These are phyloP conservation scores for Apogon talboti DNA, from an alignment of 2,797 vertebrate genomes.

Conservation along the genomic window DNA sequence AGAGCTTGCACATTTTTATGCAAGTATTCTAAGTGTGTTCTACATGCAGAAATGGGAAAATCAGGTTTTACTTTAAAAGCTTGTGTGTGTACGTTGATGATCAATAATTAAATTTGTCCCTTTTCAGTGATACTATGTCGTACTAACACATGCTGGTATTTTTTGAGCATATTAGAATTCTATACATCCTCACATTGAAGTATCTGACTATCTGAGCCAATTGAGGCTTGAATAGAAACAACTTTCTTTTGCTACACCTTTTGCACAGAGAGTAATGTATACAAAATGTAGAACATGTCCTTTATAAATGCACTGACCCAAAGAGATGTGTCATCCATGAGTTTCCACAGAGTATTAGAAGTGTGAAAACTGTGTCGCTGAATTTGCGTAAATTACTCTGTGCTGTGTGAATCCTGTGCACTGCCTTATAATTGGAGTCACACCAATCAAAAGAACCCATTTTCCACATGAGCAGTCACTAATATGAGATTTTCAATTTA, in stretches of 20 bases:
- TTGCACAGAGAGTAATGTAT: neutral
- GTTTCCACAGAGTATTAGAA: conserved; percentile 6
- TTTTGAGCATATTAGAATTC: neutral
- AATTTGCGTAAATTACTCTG: conserved; percentile 38
- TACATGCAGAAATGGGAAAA: no score
- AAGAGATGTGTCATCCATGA: neutral
- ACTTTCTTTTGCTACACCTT: no score
- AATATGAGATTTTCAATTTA: conserved; percentile 57
- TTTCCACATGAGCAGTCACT: conserved; percentile 71
- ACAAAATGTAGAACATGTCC: neutral
- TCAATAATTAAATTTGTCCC: no score
- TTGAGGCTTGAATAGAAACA: neutral
- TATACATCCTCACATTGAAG: neutral
- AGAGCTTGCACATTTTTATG: neutral
- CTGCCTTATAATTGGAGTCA: conserved; percentile 59
- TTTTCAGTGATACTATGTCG: no score
- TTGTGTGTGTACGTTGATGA: no score
- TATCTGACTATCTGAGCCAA: neutral
- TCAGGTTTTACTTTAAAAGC: no score
- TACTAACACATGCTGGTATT: no score
- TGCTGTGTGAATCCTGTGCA: conserved; percentile 8
- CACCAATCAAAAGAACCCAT: conserved; percentile 67
- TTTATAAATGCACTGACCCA: conserved; percentile 6
- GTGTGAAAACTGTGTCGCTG: conserved; percentile 22
- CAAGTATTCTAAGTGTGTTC: no score